phyloP scores from a whole-genome alignment of 1,140 invertebrate genomes.

The Drosophila asahinai region DNA sequence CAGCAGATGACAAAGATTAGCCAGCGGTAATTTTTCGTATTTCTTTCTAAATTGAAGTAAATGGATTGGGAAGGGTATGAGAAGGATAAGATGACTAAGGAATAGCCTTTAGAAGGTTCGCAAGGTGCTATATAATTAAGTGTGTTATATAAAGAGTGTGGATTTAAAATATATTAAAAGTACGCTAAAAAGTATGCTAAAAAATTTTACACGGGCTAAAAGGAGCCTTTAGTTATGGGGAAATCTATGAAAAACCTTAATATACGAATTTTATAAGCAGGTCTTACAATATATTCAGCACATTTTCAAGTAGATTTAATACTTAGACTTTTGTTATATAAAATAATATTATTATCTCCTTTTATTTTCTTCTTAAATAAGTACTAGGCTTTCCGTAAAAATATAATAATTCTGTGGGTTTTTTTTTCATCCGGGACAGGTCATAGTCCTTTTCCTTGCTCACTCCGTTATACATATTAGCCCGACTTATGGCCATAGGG shows the following conservation, averaged over 20 bases:
- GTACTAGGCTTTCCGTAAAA: neutral
- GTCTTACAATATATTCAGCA: neutral
- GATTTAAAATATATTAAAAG: neutral
- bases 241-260: rapidly evolving
- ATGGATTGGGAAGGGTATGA: constrained; percentile 30
- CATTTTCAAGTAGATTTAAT: neutral
- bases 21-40: constrained; percentile 72
- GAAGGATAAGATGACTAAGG: neutral
- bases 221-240: neutral
- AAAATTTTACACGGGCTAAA: neutral
- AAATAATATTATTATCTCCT: neutral
- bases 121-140: neutral
- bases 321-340: neutral
- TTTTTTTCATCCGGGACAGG: neutral
- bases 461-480: neutral
- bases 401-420: neutral
- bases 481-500: constrained; percentile 43
- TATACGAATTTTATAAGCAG: neutral
- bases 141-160: neutral
- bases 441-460: constrained; percentile 19
- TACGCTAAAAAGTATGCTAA: neutral
- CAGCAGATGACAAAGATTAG: constrained; percentile 80
- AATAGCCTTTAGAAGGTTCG: neutral
- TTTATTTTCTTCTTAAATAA: neutral
- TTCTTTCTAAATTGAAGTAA: constrained; percentile 39